Conservation (phyloP, 2,888 invertebrate genomes). For the Argynnis bischoffii region DNA sequence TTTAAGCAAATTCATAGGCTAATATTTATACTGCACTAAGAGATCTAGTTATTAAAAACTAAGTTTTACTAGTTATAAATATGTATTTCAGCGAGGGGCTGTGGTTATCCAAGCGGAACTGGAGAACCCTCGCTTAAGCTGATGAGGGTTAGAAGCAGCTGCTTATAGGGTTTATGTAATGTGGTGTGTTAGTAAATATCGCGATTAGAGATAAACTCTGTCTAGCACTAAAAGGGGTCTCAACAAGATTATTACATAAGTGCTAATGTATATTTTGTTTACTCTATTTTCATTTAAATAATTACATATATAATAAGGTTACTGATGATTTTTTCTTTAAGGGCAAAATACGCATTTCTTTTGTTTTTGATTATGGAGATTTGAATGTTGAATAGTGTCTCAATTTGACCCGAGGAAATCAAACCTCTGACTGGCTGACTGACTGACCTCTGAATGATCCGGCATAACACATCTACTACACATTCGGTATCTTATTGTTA, state of each 20-base stretch:
- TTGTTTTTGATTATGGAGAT: too few relatives aligned
- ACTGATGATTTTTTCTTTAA: too few relatives aligned
- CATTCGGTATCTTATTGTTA: too few relatives aligned
- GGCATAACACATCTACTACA: too few relatives aligned
- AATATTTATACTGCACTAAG: not conserved
- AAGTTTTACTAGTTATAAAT: slow-evolving; percentile 22
- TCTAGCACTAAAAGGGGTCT: slow-evolving; percentile 12
- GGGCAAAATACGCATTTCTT: too few relatives aligned
- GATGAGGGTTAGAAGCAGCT: slow-evolving; percentile 34
- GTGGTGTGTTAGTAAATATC: slow-evolving; percentile 26
- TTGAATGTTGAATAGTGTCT: too few relatives aligned
- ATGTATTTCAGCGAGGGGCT: slow-evolving; percentile 22
- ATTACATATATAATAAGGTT: too few relatives aligned
- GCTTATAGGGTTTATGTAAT: slow-evolving; percentile 26
- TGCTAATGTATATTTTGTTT: slow-evolving; percentile 8
- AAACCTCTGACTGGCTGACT: too few relatives aligned
- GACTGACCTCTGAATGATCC: too few relatives aligned
- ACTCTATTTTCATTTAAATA: too few relatives aligned
- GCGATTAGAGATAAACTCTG: slow-evolving; percentile 16
- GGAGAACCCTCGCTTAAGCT: slow-evolving; percentile 35
- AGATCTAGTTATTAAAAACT: slow-evolving; percentile 6
- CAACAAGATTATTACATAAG: slow-evolving; percentile 11
- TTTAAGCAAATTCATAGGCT: too few relatives aligned
- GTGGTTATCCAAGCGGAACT: slow-evolving; percentile 35
- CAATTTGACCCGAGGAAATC: too few relatives aligned